Evolutionary conservation across 2,888 invertebrate species (phyloP).

Genomic region (Plebejus melissa): DNA sequence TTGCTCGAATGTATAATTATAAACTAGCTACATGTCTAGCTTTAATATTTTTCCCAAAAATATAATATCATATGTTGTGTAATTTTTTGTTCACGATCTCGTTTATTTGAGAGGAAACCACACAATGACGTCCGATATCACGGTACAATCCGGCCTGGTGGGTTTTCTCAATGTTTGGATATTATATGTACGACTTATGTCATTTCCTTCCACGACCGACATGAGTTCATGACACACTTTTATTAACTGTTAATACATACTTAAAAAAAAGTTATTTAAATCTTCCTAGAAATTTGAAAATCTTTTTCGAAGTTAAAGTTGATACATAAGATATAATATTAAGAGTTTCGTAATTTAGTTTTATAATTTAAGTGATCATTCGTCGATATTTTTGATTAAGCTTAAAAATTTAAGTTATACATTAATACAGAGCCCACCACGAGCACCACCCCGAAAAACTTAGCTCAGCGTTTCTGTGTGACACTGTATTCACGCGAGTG

Average conservation of each 20-base stretch:
- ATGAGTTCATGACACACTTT: slow-evolving; percentile 31
- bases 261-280: neutral
- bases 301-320: neutral
- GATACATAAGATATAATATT: too few relatives aligned
- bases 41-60: too few relatives aligned
- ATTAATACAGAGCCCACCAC: too few relatives aligned
- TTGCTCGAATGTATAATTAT: too few relatives aligned
- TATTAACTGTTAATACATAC: slow-evolving; percentile 10
- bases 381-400: too few relatives aligned
- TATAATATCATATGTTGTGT: neutral
- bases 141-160: slow-evolving; percentile 50
- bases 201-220: slow-evolving; percentile 45
- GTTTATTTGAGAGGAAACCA: slow-evolving; percentile 24
- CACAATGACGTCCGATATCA: slow-evolving; percentile 29
- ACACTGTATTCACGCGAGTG: too few relatives aligned
- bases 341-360: too few relatives aligned
- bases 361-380: too few relatives aligned
- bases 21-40: too few relatives aligned
- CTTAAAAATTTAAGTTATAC: too few relatives aligned
- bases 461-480: too few relatives aligned
- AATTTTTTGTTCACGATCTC: slow-evolving; percentile 4
- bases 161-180: slow-evolving; percentile 55
- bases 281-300: neutral
- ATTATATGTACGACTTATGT: slow-evolving; percentile 57
- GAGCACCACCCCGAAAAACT: too few relatives aligned